A percentile compares a stretch with the other conserved stretches of the same genome.
phyloP scores from a whole-genome alignment of 1,140 invertebrate genomes.

The Zophobas morio region DNA sequence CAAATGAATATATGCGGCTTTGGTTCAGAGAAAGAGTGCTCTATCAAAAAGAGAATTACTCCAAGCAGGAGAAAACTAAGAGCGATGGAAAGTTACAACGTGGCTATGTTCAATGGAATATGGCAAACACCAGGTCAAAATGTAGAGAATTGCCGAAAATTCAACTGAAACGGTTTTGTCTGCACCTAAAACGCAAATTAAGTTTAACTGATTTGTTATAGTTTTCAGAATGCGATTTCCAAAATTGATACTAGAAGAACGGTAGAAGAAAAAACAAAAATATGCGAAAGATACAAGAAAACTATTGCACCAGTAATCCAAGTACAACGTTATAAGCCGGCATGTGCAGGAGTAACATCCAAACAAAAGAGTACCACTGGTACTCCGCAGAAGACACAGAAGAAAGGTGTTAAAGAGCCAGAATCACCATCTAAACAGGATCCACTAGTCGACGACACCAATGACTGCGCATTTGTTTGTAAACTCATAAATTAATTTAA shows the following conservation, averaged over 20 bases:
- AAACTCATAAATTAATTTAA: neutral
- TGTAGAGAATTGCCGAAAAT: slow-evolving; percentile 1
- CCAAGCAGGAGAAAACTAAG: slow-evolving; percentile 57
- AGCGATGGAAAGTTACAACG: slow-evolving; percentile 58
- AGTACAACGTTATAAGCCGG: slow-evolving; percentile 8
- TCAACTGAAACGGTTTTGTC: slow-evolving; percentile 15
- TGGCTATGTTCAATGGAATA: slow-evolving; percentile 58
- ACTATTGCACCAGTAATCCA: neutral
- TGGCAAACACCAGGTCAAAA: slow-evolving; percentile 48
- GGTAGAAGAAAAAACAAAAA: slow-evolving; percentile 12
- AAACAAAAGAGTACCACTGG: neutral
- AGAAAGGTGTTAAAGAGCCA: neutral
- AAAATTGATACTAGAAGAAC: slow-evolving; percentile 14
- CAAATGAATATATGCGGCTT: slow-evolving; percentile 61
- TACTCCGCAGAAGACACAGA: neutral
- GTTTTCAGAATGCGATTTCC: slow-evolving; percentile 14
- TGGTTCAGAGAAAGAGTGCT: slow-evolving; percentile 61
- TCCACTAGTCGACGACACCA: neutral
- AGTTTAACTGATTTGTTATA: neutral
- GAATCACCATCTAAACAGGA: neutral
- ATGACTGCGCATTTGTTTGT: slow-evolving; percentile 11
- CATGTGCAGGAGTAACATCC: neutral
- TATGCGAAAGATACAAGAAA: slow-evolving; percentile 26
- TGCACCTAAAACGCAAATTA: neutral
- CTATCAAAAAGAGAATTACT: slow-evolving; percentile 62